These are phyloP conservation scores for Holacanthella duospinosa DNA, from an alignment of 2,888 invertebrate species.

Conservation along the genomic window DNA sequence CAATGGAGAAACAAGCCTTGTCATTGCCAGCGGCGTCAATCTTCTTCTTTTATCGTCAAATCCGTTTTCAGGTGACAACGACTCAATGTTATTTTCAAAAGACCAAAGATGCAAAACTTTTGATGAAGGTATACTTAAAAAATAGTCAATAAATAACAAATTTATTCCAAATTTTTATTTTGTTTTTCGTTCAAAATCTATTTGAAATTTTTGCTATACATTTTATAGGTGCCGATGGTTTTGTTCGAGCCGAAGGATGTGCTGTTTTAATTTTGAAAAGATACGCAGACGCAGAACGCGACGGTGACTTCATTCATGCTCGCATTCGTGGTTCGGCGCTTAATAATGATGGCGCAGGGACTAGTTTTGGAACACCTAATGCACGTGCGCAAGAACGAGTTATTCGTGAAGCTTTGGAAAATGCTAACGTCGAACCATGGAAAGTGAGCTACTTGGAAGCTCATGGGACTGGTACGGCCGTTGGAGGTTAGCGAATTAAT, in stretches of 20 bases:
- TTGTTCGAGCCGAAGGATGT: constrained; percentile 23
- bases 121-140: constrained; percentile 11
- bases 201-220: not conserved
- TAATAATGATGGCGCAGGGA: constrained; percentile 14
- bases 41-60: constrained; percentile 11
- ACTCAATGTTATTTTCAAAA: constrained; percentile 13
- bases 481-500: not conserved
- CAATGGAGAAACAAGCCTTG: constrained; percentile 15
- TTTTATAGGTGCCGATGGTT: constrained; percentile 14
- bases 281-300: constrained; percentile 16
- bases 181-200: too few relatives aligned
- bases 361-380: constrained; percentile 14
- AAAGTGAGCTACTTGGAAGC: constrained; percentile 16
- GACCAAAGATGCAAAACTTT: constrained; percentile 23
- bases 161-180: not conserved
- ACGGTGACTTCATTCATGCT: constrained; percentile 15
- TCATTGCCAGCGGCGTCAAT: constrained; percentile 24
- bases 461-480: constrained; percentile 16
- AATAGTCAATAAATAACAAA: not conserved
- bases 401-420: constrained; percentile 7
- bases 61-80: not conserved
- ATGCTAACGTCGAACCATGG: constrained; percentile 9
- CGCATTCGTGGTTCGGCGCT: constrained; percentile 14
- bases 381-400: constrained; percentile 11
- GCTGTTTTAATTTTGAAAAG: constrained; percentile 20